Evolutionary conservation across 2,797 vertebrate species (phyloP), one percentile per base, ranked within the genome.

Genomic region (Erethizon dorsatum): DNA sequence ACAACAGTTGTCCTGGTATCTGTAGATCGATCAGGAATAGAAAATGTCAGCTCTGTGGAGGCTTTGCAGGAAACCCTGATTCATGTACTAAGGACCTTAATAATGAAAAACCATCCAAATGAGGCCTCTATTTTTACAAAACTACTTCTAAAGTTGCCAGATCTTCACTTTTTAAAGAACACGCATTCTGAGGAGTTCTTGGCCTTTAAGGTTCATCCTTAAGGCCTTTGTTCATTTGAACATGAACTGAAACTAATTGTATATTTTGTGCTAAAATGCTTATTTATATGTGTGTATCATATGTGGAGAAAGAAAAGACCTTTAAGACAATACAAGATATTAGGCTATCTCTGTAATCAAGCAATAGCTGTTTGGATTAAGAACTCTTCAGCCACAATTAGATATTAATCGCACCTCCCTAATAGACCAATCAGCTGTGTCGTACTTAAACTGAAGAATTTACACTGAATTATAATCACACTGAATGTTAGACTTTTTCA

Each of bases 111-210:
- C 97, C 99, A 99, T 98, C 99, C 99, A 88, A 99, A 99, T 0
- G 99, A 99, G 95, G 98, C 99, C 97, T 99, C 99, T 97, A 99
- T 99, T 97, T 99, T 99, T 99, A 99, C 99, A 98, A 99, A 99
- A 98, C 99, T 99, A 96, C 99, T 99, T 96, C 99, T 99, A 94
- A 99, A 99, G 98, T 99, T 99, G 82, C 99, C 99, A 0, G 99
- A 99, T 98, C 99, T 99, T 98, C 99, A 99, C 50, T 99, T 99
- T 54, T 99, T 99, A 98, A 99, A 99, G 98, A 99, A 99, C 99
- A 99, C 99, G 99, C 99, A 99, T 99, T 99, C 99, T 61, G 99
- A 99, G 98, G 99, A 99, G 98, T 99, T 99, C 98, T 98, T 99
- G 97, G 99, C 99, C 97, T 99, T 99, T 98, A 99, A 99, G 99